Percentiles rank a stretch among this genome's conserved stretches.
Evolutionary conservation across 2,888 invertebrate species (phyloP).

Genomic region (Parnassius smintheus): DNA sequence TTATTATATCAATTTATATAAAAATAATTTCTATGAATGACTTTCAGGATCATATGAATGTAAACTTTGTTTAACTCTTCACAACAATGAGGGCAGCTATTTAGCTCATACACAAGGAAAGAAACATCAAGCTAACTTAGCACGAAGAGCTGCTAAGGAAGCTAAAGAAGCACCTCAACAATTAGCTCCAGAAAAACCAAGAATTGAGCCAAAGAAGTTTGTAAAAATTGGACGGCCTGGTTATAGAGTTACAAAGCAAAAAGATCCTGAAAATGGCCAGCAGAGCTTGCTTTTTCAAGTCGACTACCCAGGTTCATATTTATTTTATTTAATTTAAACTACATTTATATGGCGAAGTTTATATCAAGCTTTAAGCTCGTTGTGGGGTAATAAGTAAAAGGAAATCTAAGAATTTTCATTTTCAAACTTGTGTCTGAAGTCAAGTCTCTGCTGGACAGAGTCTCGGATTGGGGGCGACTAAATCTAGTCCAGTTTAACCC

Average conservation of each 20-base stretch:
- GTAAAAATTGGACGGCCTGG: conserved; percentile 99
- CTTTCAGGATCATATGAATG: conserved; percentile 95
- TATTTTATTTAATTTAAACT: not conserved
- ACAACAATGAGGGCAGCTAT: conserved; percentile 99
- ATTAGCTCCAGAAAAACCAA: conserved; percentile 95
- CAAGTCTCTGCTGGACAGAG: too few species aligned
- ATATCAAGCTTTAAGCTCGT: too few species aligned
- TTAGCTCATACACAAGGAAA: conserved; percentile 99
- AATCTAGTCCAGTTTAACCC: too few species aligned
- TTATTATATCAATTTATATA: not conserved
- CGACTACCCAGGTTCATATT: conserved; percentile 88
- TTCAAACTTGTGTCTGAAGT: too few species aligned
- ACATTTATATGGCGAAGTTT: not conserved
- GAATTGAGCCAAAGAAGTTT: conserved; percentile 99
- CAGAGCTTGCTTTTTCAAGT: conserved; percentile 98
- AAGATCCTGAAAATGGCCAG: conserved; percentile 96
- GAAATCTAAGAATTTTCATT: too few species aligned
- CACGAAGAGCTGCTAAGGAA: conserved; percentile 98
- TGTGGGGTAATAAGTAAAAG: too few species aligned
- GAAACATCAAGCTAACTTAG: conserved; percentile 99
- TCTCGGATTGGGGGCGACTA: too few species aligned
- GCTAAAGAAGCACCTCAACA: conserved; percentile 98
- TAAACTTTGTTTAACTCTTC: conserved; percentile 98
- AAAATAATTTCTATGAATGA: not conserved
- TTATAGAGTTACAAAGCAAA: conserved; percentile 98